Evolutionary conservation across 2,797 vertebrate species (phyloP).

Genomic region (Podarcis lilfordi): DNA sequence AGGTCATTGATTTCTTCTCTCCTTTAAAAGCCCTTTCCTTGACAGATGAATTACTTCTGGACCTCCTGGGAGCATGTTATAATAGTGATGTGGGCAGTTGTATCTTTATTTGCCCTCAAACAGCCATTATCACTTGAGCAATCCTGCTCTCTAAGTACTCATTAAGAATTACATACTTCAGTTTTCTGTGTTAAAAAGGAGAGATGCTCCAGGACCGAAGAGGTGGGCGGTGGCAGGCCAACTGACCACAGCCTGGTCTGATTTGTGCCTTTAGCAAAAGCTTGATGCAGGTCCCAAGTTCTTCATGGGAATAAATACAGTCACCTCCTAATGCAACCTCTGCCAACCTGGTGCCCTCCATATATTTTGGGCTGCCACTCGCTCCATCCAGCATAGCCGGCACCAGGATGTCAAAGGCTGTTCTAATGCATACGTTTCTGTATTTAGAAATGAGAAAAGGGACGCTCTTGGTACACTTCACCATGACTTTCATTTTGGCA

Average conservation of each 20-base stretch:
- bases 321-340: background rate
- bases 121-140: background rate
- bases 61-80: background rate
- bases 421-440: background rate
- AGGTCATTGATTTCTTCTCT: slow-evolving; percentile 9
- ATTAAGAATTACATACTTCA: slow-evolving; percentile 2
- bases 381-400: no score
- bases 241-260: background rate
- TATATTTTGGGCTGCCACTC: background rate
- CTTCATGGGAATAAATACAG: background rate
- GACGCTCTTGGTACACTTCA: no score
- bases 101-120: slow-evolving; percentile 12
- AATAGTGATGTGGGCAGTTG: background rate
- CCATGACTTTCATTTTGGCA: background rate
- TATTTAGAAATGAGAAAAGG: background rate
- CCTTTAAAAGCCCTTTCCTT: background rate
- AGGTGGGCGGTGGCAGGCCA: background rate
- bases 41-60: slow-evolving; percentile 10
- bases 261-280: no score
- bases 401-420: background rate
- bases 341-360: background rate
- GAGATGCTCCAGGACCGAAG: background rate
- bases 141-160: background rate
- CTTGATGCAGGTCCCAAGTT: background rate
- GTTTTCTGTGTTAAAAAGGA: background rate